Conservation (phyloP, 2,797 vertebrate genomes). For the Spea hammondii region DNA sequence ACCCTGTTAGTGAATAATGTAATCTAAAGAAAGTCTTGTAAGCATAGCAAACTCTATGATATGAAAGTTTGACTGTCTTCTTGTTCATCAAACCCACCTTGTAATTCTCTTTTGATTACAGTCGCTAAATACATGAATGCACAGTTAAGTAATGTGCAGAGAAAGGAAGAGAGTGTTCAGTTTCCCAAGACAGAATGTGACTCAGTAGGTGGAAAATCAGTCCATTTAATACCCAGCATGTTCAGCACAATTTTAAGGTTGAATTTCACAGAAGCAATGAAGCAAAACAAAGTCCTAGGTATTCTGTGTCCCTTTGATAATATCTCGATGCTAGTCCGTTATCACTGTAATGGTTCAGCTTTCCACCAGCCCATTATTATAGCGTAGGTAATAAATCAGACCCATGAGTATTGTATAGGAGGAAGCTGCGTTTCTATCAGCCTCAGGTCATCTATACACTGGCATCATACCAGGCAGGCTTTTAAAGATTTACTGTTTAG, state of each 20-base stretch:
- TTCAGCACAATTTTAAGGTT: constrained; percentile 8
- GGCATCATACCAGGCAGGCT: constrained; percentile 37
- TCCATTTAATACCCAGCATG: neutral
- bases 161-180: constrained; percentile 8
- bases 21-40: too few species aligned
- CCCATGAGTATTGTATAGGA: constrained; percentile 5
- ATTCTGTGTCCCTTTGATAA: constrained; percentile 13
- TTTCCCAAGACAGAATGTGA: constrained; percentile 6
- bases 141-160: neutral
- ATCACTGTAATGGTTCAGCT: constrained; percentile 15
- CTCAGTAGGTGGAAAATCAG: neutral
- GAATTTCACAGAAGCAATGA: constrained; percentile 13
- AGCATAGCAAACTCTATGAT: too few species aligned
- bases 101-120: too few species aligned
- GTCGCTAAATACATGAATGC: too few species aligned
- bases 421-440: constrained; percentile 6
- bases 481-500: constrained; percentile 26
- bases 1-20: too few species aligned
- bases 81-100: too few species aligned
- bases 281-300: neutral
- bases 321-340: constrained; percentile 5
- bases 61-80: too few species aligned
- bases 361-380: constrained; percentile 8
- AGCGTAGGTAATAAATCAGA: constrained; percentile 1
- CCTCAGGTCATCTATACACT: constrained; percentile 23